Base-by-base conservation (phyloP, 2,797 vertebrate genomes). In the Anas acuta region DNA sequence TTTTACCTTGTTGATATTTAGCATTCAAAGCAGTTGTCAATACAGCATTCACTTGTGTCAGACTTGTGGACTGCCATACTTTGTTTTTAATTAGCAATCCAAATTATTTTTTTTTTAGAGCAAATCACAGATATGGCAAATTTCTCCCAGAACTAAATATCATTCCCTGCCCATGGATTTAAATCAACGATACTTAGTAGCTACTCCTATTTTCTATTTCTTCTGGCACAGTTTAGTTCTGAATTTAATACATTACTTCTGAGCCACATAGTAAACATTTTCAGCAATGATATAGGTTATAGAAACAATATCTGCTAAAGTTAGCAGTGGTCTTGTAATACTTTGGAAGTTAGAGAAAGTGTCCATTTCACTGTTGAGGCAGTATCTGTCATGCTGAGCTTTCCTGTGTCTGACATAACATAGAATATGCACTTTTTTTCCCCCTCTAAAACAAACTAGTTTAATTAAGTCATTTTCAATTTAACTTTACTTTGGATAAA, bases 391-490 rank as follows among this genome's bases (percentile, higher is more conserved):
- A 49, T 16, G 33, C 1, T 45, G n/a, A 92, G 76, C 47, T 70
- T 90, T 28, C 28, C 30, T n/a, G 5, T 47, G n/a, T 53, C 91
- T 67, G 41, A 79, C 18, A 43, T 32, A 62, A 78, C 10, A 74
- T 7, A 88, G 74, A 89, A 94, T n/a, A 87, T 4, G 21, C 16
- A 43, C 39, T 19, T 51, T 71, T 92, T 17, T 2, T 58, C 41
- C 81, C 57, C 49, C 53, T 1, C 41, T 71, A 45, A 84, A 92
- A 88, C 56, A 81, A 95, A 88, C 14, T 14, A 47, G 49, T 71
- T 94, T 69, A 49, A 74, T 56, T 39, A 47, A 69, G 71, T 93
- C 85, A 87, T 87, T 93, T 92, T 73, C 65, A 87, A 58, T 94
- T 75, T 60, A 3, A 83, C 41, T 73, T 92, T 33, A 61, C 61